phyloP scores from a whole-genome alignment of 2,888 invertebrate genomes.

The Trichogramma dendrolimi region DNA sequence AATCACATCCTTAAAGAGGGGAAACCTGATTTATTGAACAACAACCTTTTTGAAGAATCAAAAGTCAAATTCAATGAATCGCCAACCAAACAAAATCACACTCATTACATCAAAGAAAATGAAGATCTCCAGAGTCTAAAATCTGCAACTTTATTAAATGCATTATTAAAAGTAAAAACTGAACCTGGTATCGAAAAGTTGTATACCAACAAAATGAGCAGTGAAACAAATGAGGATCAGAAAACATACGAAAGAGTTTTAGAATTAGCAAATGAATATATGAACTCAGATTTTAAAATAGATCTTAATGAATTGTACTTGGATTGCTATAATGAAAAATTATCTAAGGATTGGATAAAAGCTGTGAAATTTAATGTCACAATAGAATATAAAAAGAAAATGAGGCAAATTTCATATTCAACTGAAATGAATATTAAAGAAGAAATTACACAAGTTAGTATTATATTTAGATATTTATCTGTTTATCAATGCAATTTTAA shows the following conservation, averaged over 20 bases:
- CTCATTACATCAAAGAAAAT: no score
- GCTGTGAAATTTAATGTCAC: not conserved
- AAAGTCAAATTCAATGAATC: no score
- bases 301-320: not conserved
- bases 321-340: not conserved
- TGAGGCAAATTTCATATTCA: not conserved
- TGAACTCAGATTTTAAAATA: slow-evolving; percentile 2
- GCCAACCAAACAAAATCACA: no score
- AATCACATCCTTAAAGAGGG: no score
- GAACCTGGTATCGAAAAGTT: no score
- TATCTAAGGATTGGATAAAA: not conserved
- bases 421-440: not conserved
- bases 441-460: not conserved
- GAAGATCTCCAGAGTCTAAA: no score
- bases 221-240: not conserved
- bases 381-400: not conserved
- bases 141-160: no score
- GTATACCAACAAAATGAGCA: no score
- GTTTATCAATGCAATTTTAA: not conserved
- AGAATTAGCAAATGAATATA: not conserved
- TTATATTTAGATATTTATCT: not conserved
- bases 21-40: no score
- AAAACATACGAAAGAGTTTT: slow-evolving; percentile 1
- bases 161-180: no score
- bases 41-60: no score